These are phyloP conservation scores for Melanotaenia maccullochi DNA, from an alignment of 2,797 vertebrate genomes.

Conservation along the genomic window DNA sequence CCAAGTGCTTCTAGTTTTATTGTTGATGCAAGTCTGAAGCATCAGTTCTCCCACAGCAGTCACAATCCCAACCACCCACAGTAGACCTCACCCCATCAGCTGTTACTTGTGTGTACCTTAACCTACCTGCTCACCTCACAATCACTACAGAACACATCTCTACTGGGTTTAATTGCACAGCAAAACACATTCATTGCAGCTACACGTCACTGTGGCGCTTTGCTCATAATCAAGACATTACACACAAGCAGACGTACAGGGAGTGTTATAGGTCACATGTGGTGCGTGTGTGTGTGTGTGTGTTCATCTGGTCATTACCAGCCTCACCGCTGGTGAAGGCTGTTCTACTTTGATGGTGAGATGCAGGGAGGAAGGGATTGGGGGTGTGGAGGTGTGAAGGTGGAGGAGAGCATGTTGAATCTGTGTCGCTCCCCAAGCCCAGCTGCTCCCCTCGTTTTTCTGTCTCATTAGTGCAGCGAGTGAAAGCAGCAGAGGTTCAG, in stretches of 20 bases:
- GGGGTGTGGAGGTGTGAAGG: neutral
- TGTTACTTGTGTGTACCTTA: constrained; percentile 33
- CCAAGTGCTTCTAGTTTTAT: too few species aligned
- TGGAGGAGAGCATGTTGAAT: constrained; percentile 53
- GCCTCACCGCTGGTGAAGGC: constrained; percentile 52
- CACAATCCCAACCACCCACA: constrained; percentile 30
- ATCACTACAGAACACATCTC: constrained; percentile 28
- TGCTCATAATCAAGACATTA: constrained; percentile 64
- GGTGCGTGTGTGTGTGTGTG: constrained; percentile 39
- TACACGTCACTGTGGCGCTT: constrained; percentile 25
- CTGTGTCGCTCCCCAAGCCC: constrained; percentile 71
- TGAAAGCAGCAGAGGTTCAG: constrained; percentile 57
- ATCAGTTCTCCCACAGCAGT: constrained; percentile 25
- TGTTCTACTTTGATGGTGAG: constrained; percentile 68
- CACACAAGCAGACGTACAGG: constrained; percentile 38
- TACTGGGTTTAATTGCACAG: constrained; percentile 43
- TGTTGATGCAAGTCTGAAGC: constrained; percentile 3
- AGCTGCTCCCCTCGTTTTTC: constrained; percentile 73
- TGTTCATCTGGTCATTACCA: constrained; percentile 67
- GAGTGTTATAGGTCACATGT: constrained; percentile 58
- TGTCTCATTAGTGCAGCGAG: constrained; percentile 75
- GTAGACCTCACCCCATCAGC: constrained; percentile 40
- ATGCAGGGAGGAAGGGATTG: constrained; percentile 3
- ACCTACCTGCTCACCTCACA: constrained; percentile 25
- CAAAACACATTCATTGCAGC: constrained; percentile 16